Conservation (phyloP, 2,113 vertebrate species). For the Dipodomys stephensi region DNA sequence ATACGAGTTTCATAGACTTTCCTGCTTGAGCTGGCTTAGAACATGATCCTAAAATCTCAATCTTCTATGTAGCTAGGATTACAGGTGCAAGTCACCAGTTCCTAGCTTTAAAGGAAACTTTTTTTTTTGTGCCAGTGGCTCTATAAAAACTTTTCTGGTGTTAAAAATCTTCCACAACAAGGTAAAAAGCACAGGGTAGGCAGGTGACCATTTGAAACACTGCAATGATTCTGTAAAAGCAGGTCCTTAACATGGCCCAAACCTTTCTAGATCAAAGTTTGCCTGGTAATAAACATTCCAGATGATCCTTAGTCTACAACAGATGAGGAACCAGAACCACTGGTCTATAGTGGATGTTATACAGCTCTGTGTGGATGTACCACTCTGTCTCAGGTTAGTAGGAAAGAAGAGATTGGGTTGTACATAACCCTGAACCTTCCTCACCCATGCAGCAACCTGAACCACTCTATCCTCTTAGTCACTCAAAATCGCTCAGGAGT, state of each 20-base stretch:
- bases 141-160: background rate
- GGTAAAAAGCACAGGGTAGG: background rate
- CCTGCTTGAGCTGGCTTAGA: no score
- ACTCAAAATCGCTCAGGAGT: background rate
- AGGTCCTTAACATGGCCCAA: background rate
- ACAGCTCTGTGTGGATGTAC: background rate
- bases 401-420: background rate
- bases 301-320: background rate
- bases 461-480: background rate
- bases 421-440: background rate
- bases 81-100: no score
- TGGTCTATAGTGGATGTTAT: background rate
- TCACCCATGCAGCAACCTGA: background rate
- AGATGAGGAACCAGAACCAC: background rate
- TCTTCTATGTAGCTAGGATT: no score
- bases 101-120: no score
- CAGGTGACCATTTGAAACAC: background rate
- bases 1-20: no score
- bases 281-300: background rate
- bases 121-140: background rate
- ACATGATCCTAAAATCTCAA: no score
- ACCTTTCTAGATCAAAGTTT: background rate
- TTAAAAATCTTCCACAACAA: conserved; percentile 29
- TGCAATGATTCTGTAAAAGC: background rate
- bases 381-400: background rate